Evolutionary conservation across 1,140 invertebrate genomes (phyloP), one percentile per base, ranked within the genome.

Genomic region (Drosophila mojavensis): DNA sequence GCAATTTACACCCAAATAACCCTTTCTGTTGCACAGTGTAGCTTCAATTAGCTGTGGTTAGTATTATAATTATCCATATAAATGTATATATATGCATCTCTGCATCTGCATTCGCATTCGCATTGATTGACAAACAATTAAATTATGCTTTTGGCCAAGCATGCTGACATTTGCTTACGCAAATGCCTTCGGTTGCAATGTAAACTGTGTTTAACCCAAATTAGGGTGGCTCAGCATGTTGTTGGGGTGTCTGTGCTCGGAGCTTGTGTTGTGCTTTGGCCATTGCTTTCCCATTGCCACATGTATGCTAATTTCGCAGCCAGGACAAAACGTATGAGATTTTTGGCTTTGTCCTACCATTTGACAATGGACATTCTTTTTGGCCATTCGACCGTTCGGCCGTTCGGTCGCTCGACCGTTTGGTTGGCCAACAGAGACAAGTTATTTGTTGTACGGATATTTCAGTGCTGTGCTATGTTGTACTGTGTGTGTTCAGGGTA

Each of bases 241-340:
- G 26, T 11, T n/a, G 5, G 43, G 56, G 61, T 26, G 47, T 50
- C 45, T 65, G 26, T 4, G 9, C 5, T 26, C 17, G 15, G 1
- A 36, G 47, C 59, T 64, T 59, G 63, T 71, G 66, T 62, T 84
- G 79, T 66, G 67, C 61, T 77, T 76, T 77, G 79, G 79, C 83
- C 83, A 88, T 86, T 79, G 86, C 83, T 71, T 83, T 68, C 66
- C 83, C 84, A 89, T 77, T 79, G 67, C 65, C 53, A 73, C 83
- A 79, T 88, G 68, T 61, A 86, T 88, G 83, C 83, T 86, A 86
- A 86, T 86, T 79, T 83, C 48, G 41, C 74, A 71, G 73, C 43
- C 33, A 36, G 45, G 9, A 13, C 11, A 28, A 39, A 9, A 13
- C 10, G 51, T 63, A 79, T 77, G 76, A 76, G 59, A 82, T 82